phyloP scores from a whole-genome alignment of 2,113 vertebrate species.

The Phocoena phocoena region DNA sequence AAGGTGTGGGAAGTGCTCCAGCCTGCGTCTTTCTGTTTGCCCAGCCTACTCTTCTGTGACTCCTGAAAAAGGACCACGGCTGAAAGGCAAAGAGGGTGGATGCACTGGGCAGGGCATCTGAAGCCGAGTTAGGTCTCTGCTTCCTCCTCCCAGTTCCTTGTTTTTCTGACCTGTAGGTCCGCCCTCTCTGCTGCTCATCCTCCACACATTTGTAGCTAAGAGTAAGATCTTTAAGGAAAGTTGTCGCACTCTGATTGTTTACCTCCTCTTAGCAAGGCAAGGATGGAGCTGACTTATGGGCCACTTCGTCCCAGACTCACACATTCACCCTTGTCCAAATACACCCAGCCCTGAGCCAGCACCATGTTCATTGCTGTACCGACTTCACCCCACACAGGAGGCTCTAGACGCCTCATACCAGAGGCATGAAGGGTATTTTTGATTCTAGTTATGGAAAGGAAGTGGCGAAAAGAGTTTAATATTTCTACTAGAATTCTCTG shows the following conservation, averaged over 20 bases:
- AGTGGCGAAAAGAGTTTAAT: neutral
- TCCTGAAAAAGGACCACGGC: no score
- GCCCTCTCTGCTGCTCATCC: neutral
- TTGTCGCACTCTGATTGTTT: no score
- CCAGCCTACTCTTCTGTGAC: neutral
- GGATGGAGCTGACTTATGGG: accelerated
- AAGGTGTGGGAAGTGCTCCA: neutral
- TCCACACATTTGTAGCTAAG: accelerated
- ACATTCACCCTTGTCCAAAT: neutral
- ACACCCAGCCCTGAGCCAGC: neutral
- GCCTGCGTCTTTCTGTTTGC: neutral
- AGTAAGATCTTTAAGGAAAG: neutral
- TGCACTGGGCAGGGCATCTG: accelerated
- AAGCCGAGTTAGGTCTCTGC: neutral
- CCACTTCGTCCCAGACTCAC: accelerated
- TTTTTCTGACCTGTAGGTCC: neutral
- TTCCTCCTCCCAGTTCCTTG: accelerated
- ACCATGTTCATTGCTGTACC: accelerated
- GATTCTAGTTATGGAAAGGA: neutral
- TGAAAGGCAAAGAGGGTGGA: neutral
- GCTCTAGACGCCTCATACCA: neutral
- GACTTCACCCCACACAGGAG: accelerated
- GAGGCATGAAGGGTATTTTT: neutral
- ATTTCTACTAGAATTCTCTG: neutral
- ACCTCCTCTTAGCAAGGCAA: neutral